These are phyloP conservation scores for Peromyscus eremicus DNA, from an alignment of 2,797 vertebrate genomes.

Conservation along the genomic window DNA sequence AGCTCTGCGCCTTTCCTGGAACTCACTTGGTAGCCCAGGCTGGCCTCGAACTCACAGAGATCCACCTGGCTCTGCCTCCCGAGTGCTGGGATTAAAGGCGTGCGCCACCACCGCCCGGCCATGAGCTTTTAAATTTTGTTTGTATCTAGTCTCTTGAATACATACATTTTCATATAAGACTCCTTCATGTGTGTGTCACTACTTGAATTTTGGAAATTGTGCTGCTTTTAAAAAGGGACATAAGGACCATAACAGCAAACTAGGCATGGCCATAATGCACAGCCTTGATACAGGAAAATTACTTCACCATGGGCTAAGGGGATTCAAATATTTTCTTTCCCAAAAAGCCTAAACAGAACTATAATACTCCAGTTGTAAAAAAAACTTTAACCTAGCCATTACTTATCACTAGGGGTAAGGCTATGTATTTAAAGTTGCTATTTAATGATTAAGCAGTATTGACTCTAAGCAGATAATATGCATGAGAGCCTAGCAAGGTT, in stretches of 20 bases:
- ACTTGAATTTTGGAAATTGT: background rate
- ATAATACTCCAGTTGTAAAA: background rate
- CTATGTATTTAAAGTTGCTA: background rate
- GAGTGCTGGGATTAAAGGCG: no score
- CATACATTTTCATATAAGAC: background rate
- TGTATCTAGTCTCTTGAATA: background rate
- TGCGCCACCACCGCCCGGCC: no score
- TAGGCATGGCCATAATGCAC: background rate
- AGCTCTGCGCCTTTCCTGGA: no score
- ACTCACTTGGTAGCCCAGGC: no score
- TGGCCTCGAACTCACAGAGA: no score
- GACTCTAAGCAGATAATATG: background rate
- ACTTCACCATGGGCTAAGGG: background rate
- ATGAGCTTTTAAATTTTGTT: background rate
- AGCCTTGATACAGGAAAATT: background rate
- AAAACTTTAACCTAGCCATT: conserved; percentile 19
- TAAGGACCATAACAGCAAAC: background rate
- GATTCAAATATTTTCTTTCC: conserved; percentile 11
- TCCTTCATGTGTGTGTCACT: background rate
- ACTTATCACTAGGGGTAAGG: background rate
- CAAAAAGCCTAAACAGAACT: conserved; percentile 15
- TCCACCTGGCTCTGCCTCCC: no score
- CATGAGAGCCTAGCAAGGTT: background rate
- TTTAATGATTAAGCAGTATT: background rate
- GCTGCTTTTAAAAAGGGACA: background rate